Evolutionary conservation across 2,797 vertebrate species (phyloP).

Genomic region (Urophycis tenuis): DNA sequence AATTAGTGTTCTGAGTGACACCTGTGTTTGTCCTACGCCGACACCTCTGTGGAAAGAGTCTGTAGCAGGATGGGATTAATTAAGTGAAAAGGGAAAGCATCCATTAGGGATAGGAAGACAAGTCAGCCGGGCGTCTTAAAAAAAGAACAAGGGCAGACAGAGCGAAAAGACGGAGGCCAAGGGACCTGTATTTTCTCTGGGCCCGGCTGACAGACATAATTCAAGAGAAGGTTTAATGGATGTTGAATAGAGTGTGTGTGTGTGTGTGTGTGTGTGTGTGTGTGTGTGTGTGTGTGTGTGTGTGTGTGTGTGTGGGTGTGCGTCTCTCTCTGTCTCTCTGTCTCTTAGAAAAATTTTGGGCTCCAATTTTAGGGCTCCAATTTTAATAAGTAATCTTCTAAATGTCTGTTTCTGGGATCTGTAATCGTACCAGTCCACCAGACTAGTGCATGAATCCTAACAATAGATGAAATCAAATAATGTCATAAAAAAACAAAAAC

Average conservation of each 20-base stretch:
- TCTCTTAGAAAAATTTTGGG: too few species aligned
- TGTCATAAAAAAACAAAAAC: too few species aligned
- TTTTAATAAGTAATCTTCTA: background rate
- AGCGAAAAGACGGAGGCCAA: background rate
- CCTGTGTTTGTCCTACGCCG: background rate
- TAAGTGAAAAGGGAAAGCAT: background rate
- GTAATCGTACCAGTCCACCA: too few species aligned
- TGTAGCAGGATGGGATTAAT: background rate
- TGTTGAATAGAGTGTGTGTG: background rate
- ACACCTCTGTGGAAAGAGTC: background rate
- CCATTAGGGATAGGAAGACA: background rate
- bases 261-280: too few species aligned
- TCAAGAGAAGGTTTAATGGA: constrained; percentile 6
- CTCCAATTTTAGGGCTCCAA: too few species aligned
- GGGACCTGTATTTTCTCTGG: background rate
- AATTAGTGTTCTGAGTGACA: background rate
- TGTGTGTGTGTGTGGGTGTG: too few species aligned
- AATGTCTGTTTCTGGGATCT: too few species aligned
- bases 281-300: too few species aligned
- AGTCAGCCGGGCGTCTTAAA: background rate
- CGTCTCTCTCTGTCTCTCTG: background rate
- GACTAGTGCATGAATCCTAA: too few species aligned
- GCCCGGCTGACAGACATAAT: constrained; percentile 6
- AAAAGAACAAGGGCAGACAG: background rate
- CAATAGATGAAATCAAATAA: too few species aligned